phyloP scores from a whole-genome alignment of 1,140 invertebrate species.

The Tetragnatha versicolor region DNA sequence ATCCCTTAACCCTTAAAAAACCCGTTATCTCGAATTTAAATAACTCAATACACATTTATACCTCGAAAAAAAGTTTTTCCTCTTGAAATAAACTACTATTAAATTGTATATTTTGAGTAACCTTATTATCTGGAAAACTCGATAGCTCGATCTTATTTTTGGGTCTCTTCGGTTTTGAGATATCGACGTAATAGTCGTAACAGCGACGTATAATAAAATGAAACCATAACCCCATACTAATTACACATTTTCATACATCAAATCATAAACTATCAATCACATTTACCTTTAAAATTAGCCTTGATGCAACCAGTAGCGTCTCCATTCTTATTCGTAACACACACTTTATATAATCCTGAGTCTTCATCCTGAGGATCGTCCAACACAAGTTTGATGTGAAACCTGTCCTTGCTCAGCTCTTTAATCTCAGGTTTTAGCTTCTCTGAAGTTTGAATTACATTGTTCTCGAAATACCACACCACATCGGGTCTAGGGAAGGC shows the following conservation, averaged over 20 bases:
- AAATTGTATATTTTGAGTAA: no score
- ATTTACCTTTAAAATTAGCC: constrained; percentile 40
- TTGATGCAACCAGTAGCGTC: constrained; percentile 23
- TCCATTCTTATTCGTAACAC: constrained; percentile 26
- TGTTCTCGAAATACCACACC: constrained; percentile 87
- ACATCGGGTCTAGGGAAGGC: constrained; percentile 90
- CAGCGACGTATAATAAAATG: no score
- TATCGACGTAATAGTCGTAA: no score
- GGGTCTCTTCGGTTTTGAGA: no score
- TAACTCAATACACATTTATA: no score
- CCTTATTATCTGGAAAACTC: no score
- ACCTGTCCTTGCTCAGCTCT: neutral
- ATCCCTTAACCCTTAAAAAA: no score
- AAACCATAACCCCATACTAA: neutral
- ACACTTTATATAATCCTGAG: constrained; percentile 41
- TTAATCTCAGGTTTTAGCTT: neutral
- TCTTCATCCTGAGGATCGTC: constrained; percentile 41
- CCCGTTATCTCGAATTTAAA: no score
- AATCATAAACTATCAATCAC: neutral
- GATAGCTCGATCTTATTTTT: no score
- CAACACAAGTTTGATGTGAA: neutral
- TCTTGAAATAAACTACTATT: no score
- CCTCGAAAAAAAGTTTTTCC: no score
- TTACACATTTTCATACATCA: neutral
- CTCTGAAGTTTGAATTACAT: neutral